Percentiles rank a stretch among this genome's conserved stretches.
Conservation (phyloP, 2,797 vertebrate genomes). For the Lerista edwardsae region DNA sequence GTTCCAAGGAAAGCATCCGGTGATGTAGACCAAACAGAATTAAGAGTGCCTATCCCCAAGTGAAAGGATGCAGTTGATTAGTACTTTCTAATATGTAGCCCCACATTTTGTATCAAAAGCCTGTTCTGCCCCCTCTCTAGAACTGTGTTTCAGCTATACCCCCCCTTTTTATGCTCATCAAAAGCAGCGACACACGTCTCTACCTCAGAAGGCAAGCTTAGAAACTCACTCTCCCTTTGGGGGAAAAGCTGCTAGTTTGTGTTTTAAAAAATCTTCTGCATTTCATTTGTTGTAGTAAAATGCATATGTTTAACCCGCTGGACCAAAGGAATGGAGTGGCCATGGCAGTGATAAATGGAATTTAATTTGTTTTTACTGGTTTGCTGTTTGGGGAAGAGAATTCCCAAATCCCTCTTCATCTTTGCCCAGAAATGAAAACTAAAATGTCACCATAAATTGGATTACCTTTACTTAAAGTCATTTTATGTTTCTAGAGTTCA, state of each 20-base stretch:
- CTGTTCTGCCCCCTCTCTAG: background rate
- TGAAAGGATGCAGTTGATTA: background rate
- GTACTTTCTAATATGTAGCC: conserved; percentile 5
- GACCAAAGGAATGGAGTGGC: background rate
- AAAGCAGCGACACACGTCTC: background rate
- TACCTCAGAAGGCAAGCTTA: background rate
- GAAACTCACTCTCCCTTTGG: background rate
- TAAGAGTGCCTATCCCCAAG: background rate
- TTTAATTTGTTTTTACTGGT: background rate
- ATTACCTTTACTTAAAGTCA: conserved; percentile 14
- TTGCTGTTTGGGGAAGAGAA: conserved; percentile 19
- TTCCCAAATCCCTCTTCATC: conserved; percentile 14
- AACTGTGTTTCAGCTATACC: background rate
- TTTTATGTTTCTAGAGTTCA: conserved; percentile 16
- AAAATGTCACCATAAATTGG: conserved; percentile 42
- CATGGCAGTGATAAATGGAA: conserved; percentile 12
- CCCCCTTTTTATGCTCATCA: rapidly evolving
- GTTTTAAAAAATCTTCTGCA: background rate
- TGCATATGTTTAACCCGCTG: conserved; percentile 8
- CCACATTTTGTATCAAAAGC: background rate
- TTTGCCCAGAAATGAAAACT: conserved; percentile 40
- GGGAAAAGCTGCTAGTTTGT: background rate
- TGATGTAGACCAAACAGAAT: conserved; percentile 46
- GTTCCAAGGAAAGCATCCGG: conserved; percentile 67
- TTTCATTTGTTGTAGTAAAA: conserved; percentile 13